Evolutionary conservation across 2,113 vertebrate species (phyloP), one percentile per base, ranked within the genome.

Genomic region (Marmota monax): DNA sequence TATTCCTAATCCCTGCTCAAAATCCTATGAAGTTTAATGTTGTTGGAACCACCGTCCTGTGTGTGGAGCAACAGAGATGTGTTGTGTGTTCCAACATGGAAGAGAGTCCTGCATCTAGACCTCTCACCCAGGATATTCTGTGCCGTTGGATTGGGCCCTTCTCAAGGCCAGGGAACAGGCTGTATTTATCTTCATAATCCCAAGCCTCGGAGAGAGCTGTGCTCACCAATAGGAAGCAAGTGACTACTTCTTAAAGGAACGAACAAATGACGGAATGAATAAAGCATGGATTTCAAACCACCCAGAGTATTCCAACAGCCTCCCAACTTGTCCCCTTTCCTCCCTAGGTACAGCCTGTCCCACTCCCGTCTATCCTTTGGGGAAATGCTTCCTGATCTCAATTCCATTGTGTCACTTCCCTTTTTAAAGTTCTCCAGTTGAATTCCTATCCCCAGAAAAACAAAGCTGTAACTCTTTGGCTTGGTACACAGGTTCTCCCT

Each of bases 61-160:
- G 45, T 48, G 56, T 9, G 10, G 25, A 65, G 45, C 0, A 3
- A 22, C 0, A 13, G 42, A 61, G 51, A 12, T 7, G 32, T 10
- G 25, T 1, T 7, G 39, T 10, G 32, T 0, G 1, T 23, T 51
- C 39, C 61, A 37, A 0, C 1, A 5, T 2, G 23, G n/a, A 34
- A n/a, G 51, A n/a, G n/a, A 73, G 37, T n/a, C 25, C 34, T 23
- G 4, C 0, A 1, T 1, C 2, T 25, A 61, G 45, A 18, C 78
- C 22, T 69, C 22, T 22, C 23, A 32, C 20, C 39, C 16, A 27
- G 48, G 45, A 45, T 45, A 45, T 53, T 87, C 58, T 18, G 6
- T 9, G 20, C 16, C 61, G 14, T 51, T 76, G 48, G 9, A 65
- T 70, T 88, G 65, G 74, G 16, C 4, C 45, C 74, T 51, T 72